Base-by-base conservation (phyloP, 2,113 vertebrate genomes). In the Carassius auratus region DNA sequence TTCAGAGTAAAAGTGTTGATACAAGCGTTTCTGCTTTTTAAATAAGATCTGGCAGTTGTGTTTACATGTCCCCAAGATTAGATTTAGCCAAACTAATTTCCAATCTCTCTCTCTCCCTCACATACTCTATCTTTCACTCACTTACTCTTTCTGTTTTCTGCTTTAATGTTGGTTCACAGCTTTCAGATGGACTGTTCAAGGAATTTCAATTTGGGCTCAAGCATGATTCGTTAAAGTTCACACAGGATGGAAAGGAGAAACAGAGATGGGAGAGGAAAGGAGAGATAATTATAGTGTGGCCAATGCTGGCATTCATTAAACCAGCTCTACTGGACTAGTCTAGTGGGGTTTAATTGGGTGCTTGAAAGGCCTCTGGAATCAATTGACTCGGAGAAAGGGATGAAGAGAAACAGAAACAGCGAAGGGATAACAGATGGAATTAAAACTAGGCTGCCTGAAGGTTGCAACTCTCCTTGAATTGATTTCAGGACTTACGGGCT, bases 241-340 rank as follows among this genome's bases (percentile, higher is more conserved):
- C 83, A 62, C 50, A 66, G 55, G 80, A 38, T 64, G 17, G 71
- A 84, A 64, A 68, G 36, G 48, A 61, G 75, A 71, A 64, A 74
- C 48, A 79, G 50, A 84, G 83, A 84, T 1, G 30, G 30, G 30
- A 30, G 30, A 30, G 2, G 30, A 30, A 30, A 62, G 45, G 26
- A 59, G 71, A 85, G 86, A 86, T 90, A 79, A 88, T 86, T 50
- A 30, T 30, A 76, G 81, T 73, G 81, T 3, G 73, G 26, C 57
- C 86, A 87, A 55, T 77, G 75, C 77, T 55, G 66, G 83, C 87
- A 64, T 89, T 90, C 83, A 88, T 89, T 90, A 87, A 83, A 84
- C 62, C 71, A 74, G 30, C 50, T 50, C 50, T 55, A 30, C 73
- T 84, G 33, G 76, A 88, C 87, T 75, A 81, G 59, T 86, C 84